Conservation (phyloP, 2,113 vertebrate species). For the Leucoraja erinaceus region DNA sequence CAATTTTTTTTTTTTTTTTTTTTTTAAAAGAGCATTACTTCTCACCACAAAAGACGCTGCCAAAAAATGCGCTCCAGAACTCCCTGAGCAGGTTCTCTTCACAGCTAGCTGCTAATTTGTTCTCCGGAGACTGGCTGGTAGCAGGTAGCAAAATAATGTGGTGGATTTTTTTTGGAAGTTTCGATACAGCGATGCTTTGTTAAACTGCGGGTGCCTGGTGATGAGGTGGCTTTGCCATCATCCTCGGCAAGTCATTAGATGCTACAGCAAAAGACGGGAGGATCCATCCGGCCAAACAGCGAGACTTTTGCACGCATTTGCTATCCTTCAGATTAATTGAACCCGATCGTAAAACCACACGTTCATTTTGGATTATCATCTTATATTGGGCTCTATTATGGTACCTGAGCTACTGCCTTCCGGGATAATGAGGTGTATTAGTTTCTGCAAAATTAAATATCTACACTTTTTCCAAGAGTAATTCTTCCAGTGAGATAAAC, state of each 20-base stretch:
- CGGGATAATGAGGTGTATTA: slow-evolving; percentile 33
- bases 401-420: neutral
- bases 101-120: slow-evolving; percentile 77
- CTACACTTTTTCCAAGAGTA: neutral
- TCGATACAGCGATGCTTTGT: slow-evolving; percentile 59
- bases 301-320: slow-evolving; percentile 52
- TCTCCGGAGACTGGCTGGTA: slow-evolving; percentile 63
- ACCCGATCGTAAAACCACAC: neutral
- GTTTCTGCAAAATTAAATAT: slow-evolving; percentile 32
- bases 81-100: slow-evolving; percentile 72
- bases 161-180: slow-evolving; percentile 51
- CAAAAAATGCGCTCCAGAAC: slow-evolving; percentile 74
- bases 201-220: slow-evolving; percentile 64
- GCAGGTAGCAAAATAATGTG: slow-evolving; percentile 68
- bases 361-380: slow-evolving; percentile 35
- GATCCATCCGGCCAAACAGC: slow-evolving; percentile 57
- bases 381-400: slow-evolving; percentile 27
- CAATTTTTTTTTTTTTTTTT: neutral
- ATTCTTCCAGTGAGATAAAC: slow-evolving; percentile 18
- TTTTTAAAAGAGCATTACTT: slow-evolving; percentile 62
- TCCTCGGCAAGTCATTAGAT: slow-evolving; percentile 72
- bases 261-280: slow-evolving; percentile 66
- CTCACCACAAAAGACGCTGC: slow-evolving; percentile 65
- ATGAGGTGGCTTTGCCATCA: slow-evolving; percentile 60
- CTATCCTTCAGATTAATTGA: slow-evolving; percentile 31